Base-by-base conservation (phyloP, 2,113 vertebrate genomes). In the Anguilla japonica region DNA sequence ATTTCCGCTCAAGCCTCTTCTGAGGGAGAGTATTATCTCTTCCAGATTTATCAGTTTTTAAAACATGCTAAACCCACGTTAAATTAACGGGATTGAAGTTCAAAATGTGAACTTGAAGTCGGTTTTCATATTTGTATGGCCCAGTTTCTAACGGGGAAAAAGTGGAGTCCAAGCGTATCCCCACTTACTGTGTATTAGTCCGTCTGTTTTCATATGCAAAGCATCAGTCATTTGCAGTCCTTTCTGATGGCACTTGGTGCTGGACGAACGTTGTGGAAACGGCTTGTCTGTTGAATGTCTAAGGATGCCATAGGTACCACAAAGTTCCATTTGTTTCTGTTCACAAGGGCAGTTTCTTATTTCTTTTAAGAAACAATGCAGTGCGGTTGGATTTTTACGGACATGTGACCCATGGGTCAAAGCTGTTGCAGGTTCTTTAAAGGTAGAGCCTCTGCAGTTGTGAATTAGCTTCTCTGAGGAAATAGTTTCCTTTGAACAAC, bases 1-100 rank as follows among this genome's bases (percentile, higher is more conserved):
- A 88, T 84, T 85, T 46, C 41, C 29, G 63, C 29, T 79, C 29
- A 34, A 71, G 39, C 26, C 29, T 40, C 20, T 83, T 87, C 57
- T 40, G 57, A 79, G 81, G 85, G 81, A 29, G 2, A 50, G 41
- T 6, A n/a, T 82, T n/a, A 82, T 82, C 81, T 82, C 81, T 82
- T 53, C 43, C 81, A 5, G 41, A 50, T 46, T 43, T 82, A 53
- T 46, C 40, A 46, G 22, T 18, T 82, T 82, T 82, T 18, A 82
- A 43, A 75, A 84, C 53, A 63, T 67, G 84, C n/a, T 43, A 67
- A 67, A 67, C 26, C 60, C 26, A n/a, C 34, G 71, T 26, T 82
- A 29, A 82, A 50, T 81, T 0, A 50, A 50, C 41, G n/a, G 41
- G n/a, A 53, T 13, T 82, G 41, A 50, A 53, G 16, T 50, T n/a